These are phyloP conservation scores for Enteromius mattozi DNA, from an alignment of 2,797 vertebrate genomes.

Conservation along the genomic window DNA sequence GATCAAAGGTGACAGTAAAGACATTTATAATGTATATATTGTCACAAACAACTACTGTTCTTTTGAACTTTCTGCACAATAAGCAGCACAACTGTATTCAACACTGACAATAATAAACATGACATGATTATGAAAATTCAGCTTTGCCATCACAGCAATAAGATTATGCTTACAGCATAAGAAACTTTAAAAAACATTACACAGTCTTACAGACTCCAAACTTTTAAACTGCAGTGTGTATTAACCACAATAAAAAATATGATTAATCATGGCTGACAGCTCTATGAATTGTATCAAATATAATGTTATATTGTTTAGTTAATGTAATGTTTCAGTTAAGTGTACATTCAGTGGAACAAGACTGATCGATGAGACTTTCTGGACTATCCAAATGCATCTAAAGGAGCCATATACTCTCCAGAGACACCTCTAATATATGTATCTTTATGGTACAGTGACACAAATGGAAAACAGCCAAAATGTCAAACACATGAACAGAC, in stretches of 20 bases:
- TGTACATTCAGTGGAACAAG: neutral
- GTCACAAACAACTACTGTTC: neutral
- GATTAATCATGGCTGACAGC: neutral
- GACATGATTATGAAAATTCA: neutral
- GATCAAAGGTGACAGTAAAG: neutral
- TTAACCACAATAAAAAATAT: neutral
- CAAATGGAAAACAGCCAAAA: neutral
- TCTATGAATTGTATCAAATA: neutral
- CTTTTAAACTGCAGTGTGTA: neutral
- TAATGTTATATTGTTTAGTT: conserved; percentile 2
- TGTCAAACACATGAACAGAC: neutral
- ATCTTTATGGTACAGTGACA: neutral
- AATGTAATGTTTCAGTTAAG: neutral
- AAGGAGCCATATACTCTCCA: neutral
- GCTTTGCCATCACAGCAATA: neutral
- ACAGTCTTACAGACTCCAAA: neutral
- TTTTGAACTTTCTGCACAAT: conserved; percentile 1
- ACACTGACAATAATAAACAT: neutral
- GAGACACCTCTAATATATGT: neutral
- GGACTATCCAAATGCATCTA: neutral
- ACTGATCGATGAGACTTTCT: neutral
- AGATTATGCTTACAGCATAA: too few relatives aligned
- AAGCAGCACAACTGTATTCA: neutral
- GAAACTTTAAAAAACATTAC: neutral
- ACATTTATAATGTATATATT: neutral